phyloP scores from a whole-genome alignment of 1,140 invertebrate species.

The Drosophila lacertosa region DNA sequence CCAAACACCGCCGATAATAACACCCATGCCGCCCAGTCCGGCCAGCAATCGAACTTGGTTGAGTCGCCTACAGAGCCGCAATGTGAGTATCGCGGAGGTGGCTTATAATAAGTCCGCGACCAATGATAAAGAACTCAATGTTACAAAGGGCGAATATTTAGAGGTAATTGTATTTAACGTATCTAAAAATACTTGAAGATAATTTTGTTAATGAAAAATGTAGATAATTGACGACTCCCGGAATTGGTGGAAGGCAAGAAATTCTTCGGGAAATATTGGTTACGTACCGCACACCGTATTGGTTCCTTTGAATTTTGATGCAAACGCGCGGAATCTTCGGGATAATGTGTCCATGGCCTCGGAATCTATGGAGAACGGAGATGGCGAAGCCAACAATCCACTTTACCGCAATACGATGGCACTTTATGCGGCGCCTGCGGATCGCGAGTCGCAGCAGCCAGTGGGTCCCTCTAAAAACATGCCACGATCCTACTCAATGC shows the following conservation, averaged over 20 bases:
- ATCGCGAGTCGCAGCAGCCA: constrained; percentile 53
- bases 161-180: constrained; percentile 87
- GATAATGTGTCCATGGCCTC: constrained; percentile 72
- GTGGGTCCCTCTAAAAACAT: constrained; percentile 48
- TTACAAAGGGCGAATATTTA: constrained; percentile 96
- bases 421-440: constrained; percentile 48
- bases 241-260: constrained; percentile 99
- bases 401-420: constrained; percentile 72
- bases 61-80: constrained; percentile 65
- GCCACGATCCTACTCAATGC: constrained; percentile 75
- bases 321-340: constrained; percentile 33
- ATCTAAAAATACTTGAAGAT: neutral
- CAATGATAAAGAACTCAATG: constrained; percentile 98
- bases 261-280: constrained; percentile 92
- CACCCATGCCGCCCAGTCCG: constrained; percentile 44
- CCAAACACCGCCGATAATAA: constrained; percentile 13
- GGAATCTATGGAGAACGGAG: constrained; percentile 45
- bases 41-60: constrained; percentile 69
- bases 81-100: constrained; percentile 85
- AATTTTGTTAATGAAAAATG: neutral
- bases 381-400: constrained; percentile 44
- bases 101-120: constrained; percentile 96
- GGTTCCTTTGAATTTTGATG: constrained; percentile 86
- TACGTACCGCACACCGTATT: constrained; percentile 99
- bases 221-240: constrained; percentile 96